Base-by-base conservation (phyloP, 2,797 vertebrate genomes). In the Eutrigla gurnardus region DNA sequence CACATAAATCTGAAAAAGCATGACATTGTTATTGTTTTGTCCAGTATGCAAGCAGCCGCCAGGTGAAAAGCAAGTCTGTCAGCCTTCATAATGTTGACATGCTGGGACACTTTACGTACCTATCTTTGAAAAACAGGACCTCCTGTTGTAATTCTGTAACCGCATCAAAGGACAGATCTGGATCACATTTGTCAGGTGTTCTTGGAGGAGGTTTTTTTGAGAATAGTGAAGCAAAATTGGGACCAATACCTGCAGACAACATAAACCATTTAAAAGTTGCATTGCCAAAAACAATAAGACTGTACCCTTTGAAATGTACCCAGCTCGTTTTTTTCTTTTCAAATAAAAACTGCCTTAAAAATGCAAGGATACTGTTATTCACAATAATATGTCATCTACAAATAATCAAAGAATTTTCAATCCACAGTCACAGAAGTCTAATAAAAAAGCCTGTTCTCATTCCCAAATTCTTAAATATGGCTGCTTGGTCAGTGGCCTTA, bases 161-260 rank as follows among this genome's bases (percentile, higher is more conserved):
- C 14, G 96, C 96, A 69, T 97, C 97, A 63, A 97, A 95, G 7
- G 94, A 92, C 71, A 97, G 90, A 52, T 94, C 77, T 6, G 73
- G 86, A 63, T 97, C 96, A 92, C 96, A 98, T 87, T 96, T 96
- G 47, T 96, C 93, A 0, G 96, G 96, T 0, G 96, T 97, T 94
- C 90, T 96, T 0, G 95, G 96, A 49, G 96, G 96, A 75, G 94
- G 94, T 2, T 88, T 94, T 46, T 95, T 92, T 5, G 93, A 94
- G 47, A 65, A 72, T 0, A 83, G 17, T 3, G 25, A 75, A 18
- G 15, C 43, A 50, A 86, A 92, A 15, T 67, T 45, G 8, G 82
- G 71, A 80, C 70, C 84, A n/a, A 85, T 55, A 53, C 90, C 89
- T 92, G 77, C 11, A 52, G 33, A 40, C 15, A 68, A 77, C 14